These are phyloP conservation scores for Anagyrus pseudococci DNA, from an alignment of 2,888 invertebrate genomes.

Conservation along the genomic window DNA sequence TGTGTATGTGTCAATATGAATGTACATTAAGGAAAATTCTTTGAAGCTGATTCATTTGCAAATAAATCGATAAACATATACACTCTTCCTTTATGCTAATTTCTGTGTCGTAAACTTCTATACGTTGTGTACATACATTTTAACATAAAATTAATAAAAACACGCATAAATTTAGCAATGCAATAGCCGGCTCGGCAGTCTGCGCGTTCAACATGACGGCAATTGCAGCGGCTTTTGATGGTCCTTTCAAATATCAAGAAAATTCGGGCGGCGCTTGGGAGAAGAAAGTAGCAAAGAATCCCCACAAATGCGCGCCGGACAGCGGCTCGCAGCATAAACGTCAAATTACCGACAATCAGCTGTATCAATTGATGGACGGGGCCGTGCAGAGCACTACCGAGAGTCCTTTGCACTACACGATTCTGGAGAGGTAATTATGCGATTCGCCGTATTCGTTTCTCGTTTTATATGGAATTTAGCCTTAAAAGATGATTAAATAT, in stretches of 20 bases:
- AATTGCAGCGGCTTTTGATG: conserved; percentile 81
- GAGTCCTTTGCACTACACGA: conserved; percentile 74
- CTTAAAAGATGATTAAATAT: too few relatives aligned
- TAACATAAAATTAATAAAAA: conserved; percentile 19
- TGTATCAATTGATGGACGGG: conserved; percentile 88
- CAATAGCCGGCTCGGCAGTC: conserved; percentile 89
- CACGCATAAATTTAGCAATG: conserved; percentile 78
- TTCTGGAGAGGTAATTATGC: conserved; percentile 69
- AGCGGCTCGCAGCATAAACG: conserved; percentile 55
- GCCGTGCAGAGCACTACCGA: conserved; percentile 79
- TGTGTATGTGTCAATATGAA: too few relatives aligned
- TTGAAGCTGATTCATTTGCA: too few relatives aligned
- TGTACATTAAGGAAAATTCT: too few relatives aligned
- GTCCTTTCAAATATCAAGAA: conserved; percentile 86
- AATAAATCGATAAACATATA: too few relatives aligned
- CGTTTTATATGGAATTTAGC: too few relatives aligned
- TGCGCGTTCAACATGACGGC: conserved; percentile 88
- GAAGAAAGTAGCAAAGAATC: conserved; percentile 61
- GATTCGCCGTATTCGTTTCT: too few relatives aligned
- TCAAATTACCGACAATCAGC: conserved; percentile 62
- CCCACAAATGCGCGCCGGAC: conserved; percentile 57
- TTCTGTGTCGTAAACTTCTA: too few relatives aligned
- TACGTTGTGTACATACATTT: too few relatives aligned
- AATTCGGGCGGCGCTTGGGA: conserved; percentile 81
- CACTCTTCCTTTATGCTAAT: too few relatives aligned